Conservation (phyloP, 2,888 invertebrate genomes). For the Matsumyia berberina region DNA sequence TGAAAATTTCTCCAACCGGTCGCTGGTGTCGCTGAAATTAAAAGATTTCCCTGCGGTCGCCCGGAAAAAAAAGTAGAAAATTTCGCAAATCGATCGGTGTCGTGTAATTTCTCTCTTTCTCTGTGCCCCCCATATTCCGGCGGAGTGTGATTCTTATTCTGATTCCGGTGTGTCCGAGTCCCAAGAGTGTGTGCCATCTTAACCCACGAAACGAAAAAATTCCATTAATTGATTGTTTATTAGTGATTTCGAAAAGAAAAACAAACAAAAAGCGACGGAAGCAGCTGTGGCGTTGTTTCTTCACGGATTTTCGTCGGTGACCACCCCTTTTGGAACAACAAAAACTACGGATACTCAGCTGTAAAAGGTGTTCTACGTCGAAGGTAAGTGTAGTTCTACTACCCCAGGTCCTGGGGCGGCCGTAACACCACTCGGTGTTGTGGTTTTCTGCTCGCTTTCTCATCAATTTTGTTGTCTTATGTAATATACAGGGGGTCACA, state of each 20-base stretch:
- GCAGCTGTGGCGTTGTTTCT: slow-evolving; percentile 33
- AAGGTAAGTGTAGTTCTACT: slow-evolving; percentile 55
- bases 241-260: slow-evolving; percentile 27
- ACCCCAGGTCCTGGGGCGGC: background rate
- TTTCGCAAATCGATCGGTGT: slow-evolving; percentile 58
- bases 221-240: slow-evolving; percentile 54
- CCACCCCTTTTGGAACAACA: background rate
- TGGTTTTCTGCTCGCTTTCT: slow-evolving; percentile 11
- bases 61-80: slow-evolving; percentile 36
- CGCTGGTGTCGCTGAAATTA: slow-evolving; percentile 4
- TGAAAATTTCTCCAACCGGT: slow-evolving; percentile 9
- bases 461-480: slow-evolving; percentile 50
- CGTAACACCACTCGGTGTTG: slow-evolving; percentile 13
- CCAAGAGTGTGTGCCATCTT: slow-evolving; percentile 37
- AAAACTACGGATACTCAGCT: slow-evolving; percentile 62
- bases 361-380: slow-evolving; percentile 56
- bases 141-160: slow-evolving; percentile 22
- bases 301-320: slow-evolving; percentile 13
- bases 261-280: slow-evolving; percentile 44
- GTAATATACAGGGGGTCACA: slow-evolving; percentile 29
- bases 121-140: background rate
- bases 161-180: slow-evolving; percentile 37
- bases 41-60: slow-evolving; percentile 21
- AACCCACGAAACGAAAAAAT: slow-evolving; percentile 14
- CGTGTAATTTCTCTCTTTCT: slow-evolving; percentile 39